phyloP scores from a whole-genome alignment of 1,140 invertebrate genomes.

The Drosophila baimaii region DNA sequence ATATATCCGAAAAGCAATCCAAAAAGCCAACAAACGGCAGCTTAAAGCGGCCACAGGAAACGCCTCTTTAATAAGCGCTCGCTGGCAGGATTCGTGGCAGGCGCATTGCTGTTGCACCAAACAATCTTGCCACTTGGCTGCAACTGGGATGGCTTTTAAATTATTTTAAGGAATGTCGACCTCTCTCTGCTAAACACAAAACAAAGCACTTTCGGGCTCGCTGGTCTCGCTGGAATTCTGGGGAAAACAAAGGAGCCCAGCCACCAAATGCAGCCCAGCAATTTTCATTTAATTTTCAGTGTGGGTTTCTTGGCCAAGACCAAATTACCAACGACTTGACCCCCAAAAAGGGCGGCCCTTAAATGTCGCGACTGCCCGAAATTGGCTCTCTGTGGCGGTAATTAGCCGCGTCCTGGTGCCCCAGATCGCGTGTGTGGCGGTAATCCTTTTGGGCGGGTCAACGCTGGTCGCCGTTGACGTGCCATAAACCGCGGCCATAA shows the following conservation, averaged over 20 bases:
- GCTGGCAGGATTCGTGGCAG: background rate
- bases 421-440: slow-evolving; percentile 70
- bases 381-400: slow-evolving; percentile 59
- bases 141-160: slow-evolving; percentile 37
- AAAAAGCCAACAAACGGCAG: slow-evolving; percentile 34
- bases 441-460: slow-evolving; percentile 71
- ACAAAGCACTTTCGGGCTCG: slow-evolving; percentile 38
- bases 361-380: slow-evolving; percentile 73
- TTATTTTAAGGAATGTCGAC: slow-evolving; percentile 36
- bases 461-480: slow-evolving; percentile 51
- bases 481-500: slow-evolving; percentile 64
- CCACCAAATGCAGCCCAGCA: slow-evolving; percentile 66
- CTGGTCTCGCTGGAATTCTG: slow-evolving; percentile 22
- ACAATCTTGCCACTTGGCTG: slow-evolving; percentile 28
- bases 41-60: slow-evolving; percentile 33
- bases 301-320: slow-evolving; percentile 45
- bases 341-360: slow-evolving; percentile 75
- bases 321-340: slow-evolving; percentile 72
- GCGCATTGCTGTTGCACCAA: slow-evolving; percentile 7
- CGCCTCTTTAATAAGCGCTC: slow-evolving; percentile 26
- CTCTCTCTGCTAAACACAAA: slow-evolving; percentile 10
- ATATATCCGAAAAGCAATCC: slow-evolving; percentile 39
- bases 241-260: slow-evolving; percentile 34
- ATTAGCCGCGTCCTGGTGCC: slow-evolving; percentile 58
- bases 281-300: slow-evolving; percentile 79